Percentiles rank a stretch among this genome's conserved stretches.
Evolutionary conservation across 2,113 vertebrate species (phyloP).

Genomic region (Gymnorhina tibicen): DNA sequence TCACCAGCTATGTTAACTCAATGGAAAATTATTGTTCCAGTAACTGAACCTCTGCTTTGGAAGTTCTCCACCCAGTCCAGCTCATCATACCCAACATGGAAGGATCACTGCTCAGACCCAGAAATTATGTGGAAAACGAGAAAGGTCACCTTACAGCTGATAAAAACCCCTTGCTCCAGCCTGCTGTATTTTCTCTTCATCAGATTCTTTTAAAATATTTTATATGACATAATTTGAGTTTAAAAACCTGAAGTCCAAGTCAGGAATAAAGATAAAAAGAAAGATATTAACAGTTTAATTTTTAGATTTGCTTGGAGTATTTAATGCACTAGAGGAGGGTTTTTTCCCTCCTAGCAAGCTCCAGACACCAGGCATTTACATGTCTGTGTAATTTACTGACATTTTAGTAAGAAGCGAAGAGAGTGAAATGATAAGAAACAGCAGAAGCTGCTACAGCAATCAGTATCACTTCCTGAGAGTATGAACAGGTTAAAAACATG

Average conservation of each 20-base stretch:
- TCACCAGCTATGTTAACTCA: background rate
- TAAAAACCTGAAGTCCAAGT: background rate
- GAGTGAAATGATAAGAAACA: background rate
- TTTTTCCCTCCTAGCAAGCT: background rate
- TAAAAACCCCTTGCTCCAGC: background rate
- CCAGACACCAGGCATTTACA: background rate
- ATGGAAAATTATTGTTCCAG: slow-evolving; percentile 55
- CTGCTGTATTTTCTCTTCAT: background rate
- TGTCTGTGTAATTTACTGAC: background rate
- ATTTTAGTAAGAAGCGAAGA: background rate
- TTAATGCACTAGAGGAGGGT: background rate
- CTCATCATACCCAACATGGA: background rate
- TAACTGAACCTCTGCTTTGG: slow-evolving; percentile 1
- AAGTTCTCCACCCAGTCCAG: slow-evolving; percentile 35
- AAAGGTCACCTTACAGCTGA: background rate
- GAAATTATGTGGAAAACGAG: background rate
- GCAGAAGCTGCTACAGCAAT: background rate
- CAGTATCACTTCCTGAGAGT: background rate
- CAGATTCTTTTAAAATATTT: background rate
- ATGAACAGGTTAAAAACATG: background rate
- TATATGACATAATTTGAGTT: background rate
- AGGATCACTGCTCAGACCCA: background rate
- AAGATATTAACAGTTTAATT: background rate
- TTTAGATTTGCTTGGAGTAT: background rate
- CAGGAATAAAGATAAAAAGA: background rate